Base-by-base conservation (phyloP, 2,113 vertebrate species). In the Rhizomys pruinosus region DNA sequence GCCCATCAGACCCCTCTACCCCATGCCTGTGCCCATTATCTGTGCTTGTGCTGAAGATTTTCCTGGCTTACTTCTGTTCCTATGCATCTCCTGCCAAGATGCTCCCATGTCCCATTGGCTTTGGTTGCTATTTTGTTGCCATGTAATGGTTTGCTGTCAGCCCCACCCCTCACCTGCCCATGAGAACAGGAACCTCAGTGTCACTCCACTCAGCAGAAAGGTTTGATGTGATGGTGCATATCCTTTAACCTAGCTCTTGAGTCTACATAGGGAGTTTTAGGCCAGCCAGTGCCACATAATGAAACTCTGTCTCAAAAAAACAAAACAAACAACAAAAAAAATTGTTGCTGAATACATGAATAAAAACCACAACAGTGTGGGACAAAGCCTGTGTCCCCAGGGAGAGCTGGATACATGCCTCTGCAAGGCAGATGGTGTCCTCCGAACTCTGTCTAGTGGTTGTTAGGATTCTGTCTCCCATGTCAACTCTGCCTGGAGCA, bases 311-410 rank as follows among this genome's bases (percentile, higher is more conserved):
- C n/a, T n/a, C n/a, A n/a, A n/a, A n/a, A n/a, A n/a, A 12, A 6
- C 1, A 0, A 52, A 52, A 52, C 47, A 61, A 22, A n/a, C n/a
- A 61, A 22, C 15, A 61, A 61, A 22, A 61, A 61, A 34, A 61
- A 64, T 9, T 34, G 7, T 32, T 69, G 42, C 25, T 12, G 42
- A 0, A 0, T 22, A 19, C 8, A 6, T 10, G 9, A 10, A 7
- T 5, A 0, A 0, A 4, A 7, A 57, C 19, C 69, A 3, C 0
- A 0, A 2, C 16, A 10, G 61, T 8, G 2, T 20, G 42, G 34
- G 17, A 22, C 32, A 23, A 63, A 37, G 63, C 61, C 63, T 7
- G 8, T 5, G 15, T 64, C 25, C n/a, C 57, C 10, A 17, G 32
- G 68, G 37, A 39, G 44, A n/a, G 55, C 64, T 22, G 27, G 57